Evolutionary conservation across 1,140 invertebrate species (phyloP).

Genomic region (Macrocentrus cingulum): DNA sequence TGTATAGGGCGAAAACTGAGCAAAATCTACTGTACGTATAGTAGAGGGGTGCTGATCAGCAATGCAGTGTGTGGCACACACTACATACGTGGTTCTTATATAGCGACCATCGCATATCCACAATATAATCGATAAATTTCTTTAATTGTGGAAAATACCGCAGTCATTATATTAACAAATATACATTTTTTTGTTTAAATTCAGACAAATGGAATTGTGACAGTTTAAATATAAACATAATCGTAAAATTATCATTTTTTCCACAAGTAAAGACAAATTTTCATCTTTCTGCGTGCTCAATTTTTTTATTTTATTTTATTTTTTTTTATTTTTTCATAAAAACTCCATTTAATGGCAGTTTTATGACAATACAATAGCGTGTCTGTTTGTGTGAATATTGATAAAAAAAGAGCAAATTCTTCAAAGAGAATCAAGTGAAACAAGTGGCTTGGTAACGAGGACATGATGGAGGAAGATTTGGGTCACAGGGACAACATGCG

Average conservation of each 20-base stretch:
- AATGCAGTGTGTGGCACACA: no score
- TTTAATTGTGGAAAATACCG: no score
- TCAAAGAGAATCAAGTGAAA: slow-evolving; percentile 4
- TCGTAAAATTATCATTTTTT: no score
- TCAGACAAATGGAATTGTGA: no score
- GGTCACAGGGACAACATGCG: slow-evolving; percentile 24
- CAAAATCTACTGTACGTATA: slow-evolving; percentile 17
- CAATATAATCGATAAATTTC: slow-evolving; percentile 1
- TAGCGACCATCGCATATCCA: neutral
- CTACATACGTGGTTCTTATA: slow-evolving; percentile 18
- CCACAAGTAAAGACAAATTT: no score
- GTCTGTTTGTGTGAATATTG: slow-evolving; percentile 28
- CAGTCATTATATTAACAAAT: no score
- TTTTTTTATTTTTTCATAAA: no score
- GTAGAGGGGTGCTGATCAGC: slow-evolving; percentile 23
- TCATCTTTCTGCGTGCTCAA: no score
- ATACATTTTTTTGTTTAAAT: no score
- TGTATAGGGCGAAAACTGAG: neutral
- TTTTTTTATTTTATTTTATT: no score
- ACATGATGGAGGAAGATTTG: slow-evolving; percentile 12
- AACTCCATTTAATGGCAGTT: no score
- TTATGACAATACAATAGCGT: slow-evolving; percentile 21
- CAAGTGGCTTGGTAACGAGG: slow-evolving; percentile 22
- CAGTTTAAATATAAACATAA: no score
- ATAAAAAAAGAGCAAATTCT: slow-evolving; percentile 16